Percentiles rank a stretch among this genome's conserved stretches.
These are phyloP conservation scores for Crepidodera aurea DNA, from an alignment of 2,888 invertebrate species.

Conservation along the genomic window DNA sequence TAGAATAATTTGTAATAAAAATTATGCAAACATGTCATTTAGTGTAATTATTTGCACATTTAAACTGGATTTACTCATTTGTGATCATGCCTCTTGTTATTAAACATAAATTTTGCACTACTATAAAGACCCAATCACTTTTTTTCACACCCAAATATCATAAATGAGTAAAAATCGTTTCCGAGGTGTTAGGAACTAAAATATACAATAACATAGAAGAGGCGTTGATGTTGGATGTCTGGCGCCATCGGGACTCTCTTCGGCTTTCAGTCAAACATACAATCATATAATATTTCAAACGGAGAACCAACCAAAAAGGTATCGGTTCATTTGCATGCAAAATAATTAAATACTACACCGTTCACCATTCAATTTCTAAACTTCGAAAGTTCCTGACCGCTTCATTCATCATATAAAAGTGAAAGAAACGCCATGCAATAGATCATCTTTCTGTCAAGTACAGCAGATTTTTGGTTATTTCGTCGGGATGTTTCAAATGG, in stretches of 20 bases:
- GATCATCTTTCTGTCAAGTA: constrained; percentile 12
- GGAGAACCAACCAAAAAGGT: constrained; percentile 36
- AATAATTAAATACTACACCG: constrained; percentile 30
- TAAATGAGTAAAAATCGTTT: not conserved
- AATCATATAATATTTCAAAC: constrained; percentile 39
- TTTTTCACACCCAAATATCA: no score
- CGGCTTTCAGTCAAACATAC: constrained; percentile 33
- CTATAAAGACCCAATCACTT: no score
- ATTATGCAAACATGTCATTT: no score
- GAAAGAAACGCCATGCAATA: not conserved
- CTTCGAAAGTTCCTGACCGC: constrained; percentile 8
- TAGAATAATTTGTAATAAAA: no score
- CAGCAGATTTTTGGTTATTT: constrained; percentile 16
- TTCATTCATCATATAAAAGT: constrained; percentile 8
- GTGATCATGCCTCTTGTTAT: no score
- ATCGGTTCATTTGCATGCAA: constrained; percentile 39
- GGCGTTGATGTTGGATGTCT: constrained; percentile 30
- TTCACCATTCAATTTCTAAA: not conserved
- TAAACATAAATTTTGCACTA: no score
- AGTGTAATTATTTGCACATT: no score
- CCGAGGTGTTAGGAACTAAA: not conserved
- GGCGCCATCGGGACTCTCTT: constrained; percentile 39
- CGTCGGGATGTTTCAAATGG: constrained; percentile 21
- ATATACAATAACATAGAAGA: constrained; percentile 2
- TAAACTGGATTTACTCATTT: no score